Evolutionary conservation across 2,113 vertebrate genomes (phyloP), one percentile per base, ranked within the genome.

Genomic region (Sturnira hondurensis): DNA sequence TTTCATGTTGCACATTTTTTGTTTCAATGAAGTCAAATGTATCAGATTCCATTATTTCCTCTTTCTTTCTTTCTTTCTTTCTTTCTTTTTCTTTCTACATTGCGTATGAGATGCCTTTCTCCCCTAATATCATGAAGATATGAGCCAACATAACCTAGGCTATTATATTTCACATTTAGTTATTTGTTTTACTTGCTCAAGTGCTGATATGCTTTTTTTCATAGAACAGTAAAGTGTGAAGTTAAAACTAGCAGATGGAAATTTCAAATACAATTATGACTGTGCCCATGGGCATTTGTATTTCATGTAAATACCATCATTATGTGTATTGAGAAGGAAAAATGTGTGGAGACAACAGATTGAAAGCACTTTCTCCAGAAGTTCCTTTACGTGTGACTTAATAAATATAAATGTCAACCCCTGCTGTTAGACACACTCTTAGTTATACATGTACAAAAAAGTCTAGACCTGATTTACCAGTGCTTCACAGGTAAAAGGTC

Each of bases 331-430:
- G 47, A 70, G 24, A 33, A 10, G 5, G 19, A 0, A 7, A 47
- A 16, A 92, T 24, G 1, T 2, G 33, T 45, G 38, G 8, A 11
- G 70, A 41, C 13, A 67, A 45, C 12, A 65, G 4, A 1, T 61
- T 90, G 47, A 97, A 92, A 41, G 20, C 36, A 63, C 50, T 90
- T 26, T 92, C 45, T 95, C 31, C 61, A 87, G 45, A 95, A 90
- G 3, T 56, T 94, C 45, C 26, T 58, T 96, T 73, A 76, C 67
- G 63, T 73, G 33, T 70, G 22, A 93, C n/a, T 92, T 91, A 83
- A 89, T 47, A 77, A 33, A 26, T 74, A 50, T 41, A 76, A 71
- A 65, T 45, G 20, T 58, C 52, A 92, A 76, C 52, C 3, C 1
- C 4, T 76, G 16, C 8, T 76, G 2, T 76, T 93, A 83, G 74